Evolutionary conservation across 1,140 invertebrate species (phyloP).

Genomic region (Nylanderia fulva): DNA sequence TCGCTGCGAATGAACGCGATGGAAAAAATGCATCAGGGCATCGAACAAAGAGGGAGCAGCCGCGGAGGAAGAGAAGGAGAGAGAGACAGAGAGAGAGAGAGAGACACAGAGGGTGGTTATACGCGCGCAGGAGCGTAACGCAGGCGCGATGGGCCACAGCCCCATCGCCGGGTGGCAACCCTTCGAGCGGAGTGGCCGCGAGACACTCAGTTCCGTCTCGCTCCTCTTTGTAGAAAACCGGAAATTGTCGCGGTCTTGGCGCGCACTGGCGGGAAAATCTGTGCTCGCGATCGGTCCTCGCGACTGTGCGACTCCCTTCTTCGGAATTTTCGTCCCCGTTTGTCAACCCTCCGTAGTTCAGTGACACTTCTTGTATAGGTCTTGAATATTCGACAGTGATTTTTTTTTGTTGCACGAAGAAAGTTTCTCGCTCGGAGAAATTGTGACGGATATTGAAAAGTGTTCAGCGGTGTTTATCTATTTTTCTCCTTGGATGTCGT

Average conservation of each 20-base stretch:
- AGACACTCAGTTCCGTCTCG: constrained; percentile 79
- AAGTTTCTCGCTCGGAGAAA: not conserved
- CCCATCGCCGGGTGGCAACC: constrained; percentile 76
- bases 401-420: not conserved
- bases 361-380: not conserved
- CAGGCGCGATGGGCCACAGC: constrained; percentile 77
- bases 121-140: constrained; percentile 80
- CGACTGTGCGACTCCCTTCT: constrained; percentile 6
- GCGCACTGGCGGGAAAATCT: constrained; percentile 74
- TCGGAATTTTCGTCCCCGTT: not conserved
- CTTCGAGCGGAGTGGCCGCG: constrained; percentile 65
- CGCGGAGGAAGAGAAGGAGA: too few relatives aligned
- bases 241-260: constrained; percentile 60
- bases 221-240: constrained; percentile 75
- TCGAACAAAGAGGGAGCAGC: constrained; percentile 46
- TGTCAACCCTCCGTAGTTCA: not conserved
- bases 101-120: constrained; percentile 62
- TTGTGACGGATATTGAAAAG: constrained; percentile 29
- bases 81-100: constrained; percentile 29
- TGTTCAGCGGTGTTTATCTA: not conserved
- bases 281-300: not conserved
- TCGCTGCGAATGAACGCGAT: constrained; percentile 29
- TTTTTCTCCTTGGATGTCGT: not conserved
- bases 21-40: constrained; percentile 45
- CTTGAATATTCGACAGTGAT: not conserved